phyloP scores from a whole-genome alignment of 2,888 invertebrate genomes.

The Heliconius cydno region DNA sequence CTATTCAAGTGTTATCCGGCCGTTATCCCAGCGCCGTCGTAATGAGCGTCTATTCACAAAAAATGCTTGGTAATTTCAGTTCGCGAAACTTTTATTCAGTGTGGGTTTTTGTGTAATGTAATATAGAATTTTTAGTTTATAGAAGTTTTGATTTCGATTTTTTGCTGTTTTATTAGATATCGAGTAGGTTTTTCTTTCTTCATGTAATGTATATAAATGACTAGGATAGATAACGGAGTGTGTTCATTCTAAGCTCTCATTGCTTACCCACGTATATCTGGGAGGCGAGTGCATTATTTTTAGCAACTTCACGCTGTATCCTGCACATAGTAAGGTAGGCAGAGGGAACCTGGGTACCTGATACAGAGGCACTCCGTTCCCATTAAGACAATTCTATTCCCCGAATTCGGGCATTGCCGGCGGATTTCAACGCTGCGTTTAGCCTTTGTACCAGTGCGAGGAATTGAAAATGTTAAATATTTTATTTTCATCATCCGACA shows the following conservation, averaged over 20 bases:
- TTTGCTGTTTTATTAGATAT: background rate
- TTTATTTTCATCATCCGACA: no score
- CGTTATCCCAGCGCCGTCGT: conserved; percentile 17
- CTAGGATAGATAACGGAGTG: background rate
- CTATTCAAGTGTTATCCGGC: conserved; percentile 7
- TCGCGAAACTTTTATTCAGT: background rate
- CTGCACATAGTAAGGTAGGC: no score
- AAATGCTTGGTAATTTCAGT: conserved; percentile 9
- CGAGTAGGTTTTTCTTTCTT: background rate
- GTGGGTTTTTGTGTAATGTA: background rate
- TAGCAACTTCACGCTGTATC: no score
- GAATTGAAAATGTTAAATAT: no score
- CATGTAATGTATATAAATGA: background rate
- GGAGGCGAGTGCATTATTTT: no score
- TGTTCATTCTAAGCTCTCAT: background rate
- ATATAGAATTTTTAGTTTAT: background rate
- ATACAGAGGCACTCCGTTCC: no score
- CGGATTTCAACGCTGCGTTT: no score
- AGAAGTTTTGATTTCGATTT: background rate
- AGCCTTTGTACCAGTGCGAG: no score
- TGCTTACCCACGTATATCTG: no score
- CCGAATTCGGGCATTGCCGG: no score
- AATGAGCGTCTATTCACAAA: conserved; percentile 27
- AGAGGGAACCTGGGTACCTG: no score
- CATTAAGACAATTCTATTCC: no score